Evolutionary conservation across 2,797 vertebrate species (phyloP).

Genomic region (Benthosema pterotum): DNA sequence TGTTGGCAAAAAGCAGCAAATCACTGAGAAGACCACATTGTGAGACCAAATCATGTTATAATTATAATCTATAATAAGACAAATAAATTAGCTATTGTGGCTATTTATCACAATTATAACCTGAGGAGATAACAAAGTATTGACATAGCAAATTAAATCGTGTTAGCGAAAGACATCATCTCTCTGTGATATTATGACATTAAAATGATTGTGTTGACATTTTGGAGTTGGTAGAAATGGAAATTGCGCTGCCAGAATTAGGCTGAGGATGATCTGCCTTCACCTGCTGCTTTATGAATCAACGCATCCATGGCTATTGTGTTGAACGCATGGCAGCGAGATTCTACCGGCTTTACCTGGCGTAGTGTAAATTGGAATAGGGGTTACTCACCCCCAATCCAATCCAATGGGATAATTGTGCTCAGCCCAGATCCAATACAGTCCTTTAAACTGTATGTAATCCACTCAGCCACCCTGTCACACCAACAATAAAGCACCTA

Average conservation of each 20-base stretch:
- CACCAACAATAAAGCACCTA: conserved; percentile 72
- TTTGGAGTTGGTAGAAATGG: conserved; percentile 2
- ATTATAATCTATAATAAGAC: conserved; percentile 19
- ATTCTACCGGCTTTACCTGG: conserved; percentile 62
- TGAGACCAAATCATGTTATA: no score
- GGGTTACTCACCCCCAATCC: conserved; percentile 74
- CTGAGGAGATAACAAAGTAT: conserved; percentile 39
- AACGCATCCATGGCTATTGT: conserved; percentile 59
- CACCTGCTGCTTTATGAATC: conserved; percentile 50
- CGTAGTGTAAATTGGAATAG: conserved; percentile 70
- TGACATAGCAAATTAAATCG: conserved; percentile 50
- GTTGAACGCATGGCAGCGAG: conserved; percentile 45
- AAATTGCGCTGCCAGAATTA: not conserved
- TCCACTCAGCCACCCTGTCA: conserved; percentile 82
- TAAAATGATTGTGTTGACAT: conserved; percentile 2
- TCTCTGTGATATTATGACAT: no score
- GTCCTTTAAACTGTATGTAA: conserved; percentile 81
- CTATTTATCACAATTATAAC: conserved; percentile 52
- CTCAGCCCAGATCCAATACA: conserved; percentile 76
- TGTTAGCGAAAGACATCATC: conserved; percentile 7
- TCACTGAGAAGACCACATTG: no score
- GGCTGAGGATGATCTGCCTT: conserved; percentile 30
- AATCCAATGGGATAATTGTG: conserved; percentile 76
- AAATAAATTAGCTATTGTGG: conserved; percentile 31
- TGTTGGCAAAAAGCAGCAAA: no score